Percentiles rank a stretch among this genome's conserved stretches.
Evolutionary conservation across 2,113 vertebrate genomes (phyloP).

Genomic region (zebrafish (Danio rerio)): GRCz12tu NC_133193.1:9918501-9919000

Average conservation of each 20-base stretch:
- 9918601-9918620: too few species aligned
- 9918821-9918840: background rate
- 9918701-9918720: background rate
- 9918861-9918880: background rate
- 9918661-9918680: background rate
- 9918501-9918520: background rate
- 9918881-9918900: background rate
- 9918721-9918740: background rate
- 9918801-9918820: background rate
- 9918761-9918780: background rate
- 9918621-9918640: background rate
- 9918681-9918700: background rate
- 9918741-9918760: slow-evolving; percentile 8
- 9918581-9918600: too few species aligned
- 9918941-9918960: background rate
- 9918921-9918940: background rate
- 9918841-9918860: background rate
- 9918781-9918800: background rate
- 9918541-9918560: background rate
- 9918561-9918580: too few species aligned
- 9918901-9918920: slow-evolving; percentile 10
- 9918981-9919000: background rate
- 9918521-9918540: background rate
- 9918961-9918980: background rate
- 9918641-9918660: background rate